Percentiles rank a stretch among this genome's conserved stretches.
phyloP scores from a whole-genome alignment of 2,888 invertebrate species.

The Eupithecia pulchellata region DNA sequence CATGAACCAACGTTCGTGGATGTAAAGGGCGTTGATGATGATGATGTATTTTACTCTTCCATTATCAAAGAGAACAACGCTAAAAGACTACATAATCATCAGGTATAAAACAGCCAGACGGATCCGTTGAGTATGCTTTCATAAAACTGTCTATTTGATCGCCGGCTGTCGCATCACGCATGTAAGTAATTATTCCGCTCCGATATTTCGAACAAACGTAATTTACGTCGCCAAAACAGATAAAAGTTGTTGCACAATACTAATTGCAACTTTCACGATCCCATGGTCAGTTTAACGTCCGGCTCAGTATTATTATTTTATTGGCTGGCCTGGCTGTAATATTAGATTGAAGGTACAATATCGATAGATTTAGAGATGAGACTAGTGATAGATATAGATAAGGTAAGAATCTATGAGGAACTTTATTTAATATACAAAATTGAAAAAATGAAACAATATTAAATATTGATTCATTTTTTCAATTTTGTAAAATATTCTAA shows the following conservation, averaged over 20 bases:
- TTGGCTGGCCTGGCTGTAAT: constrained; percentile 40
- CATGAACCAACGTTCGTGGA: too few relatives aligned
- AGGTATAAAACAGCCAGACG: not conserved
- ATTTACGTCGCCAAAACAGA: constrained; percentile 52
- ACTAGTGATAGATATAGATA: not conserved
- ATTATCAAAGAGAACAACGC: not conserved
- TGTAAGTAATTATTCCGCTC: constrained; percentile 44
- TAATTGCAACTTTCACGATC: constrained; percentile 56
- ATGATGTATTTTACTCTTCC: not conserved
- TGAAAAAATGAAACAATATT: too few relatives aligned
- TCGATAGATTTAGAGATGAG: not conserved
- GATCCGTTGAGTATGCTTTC: too few relatives aligned
- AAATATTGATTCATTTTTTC: too few relatives aligned
- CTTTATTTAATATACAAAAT: too few relatives aligned
- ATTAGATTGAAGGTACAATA: constrained; percentile 27
- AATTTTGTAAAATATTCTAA: too few relatives aligned
- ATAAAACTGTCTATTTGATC: too few relatives aligned
- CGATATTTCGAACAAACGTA: constrained; percentile 52
- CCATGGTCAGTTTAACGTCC: constrained; percentile 48
- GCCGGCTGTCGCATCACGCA: constrained; percentile 60
- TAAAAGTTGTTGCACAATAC: constrained; percentile 54
- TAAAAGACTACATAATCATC: not conserved
- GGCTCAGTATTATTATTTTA: constrained; percentile 42
- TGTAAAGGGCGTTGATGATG: too few relatives aligned
- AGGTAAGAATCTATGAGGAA: too few relatives aligned